Evolutionary conservation across 2,888 invertebrate species (phyloP).

Genomic region (Enchytraeus crypticus): DNA sequence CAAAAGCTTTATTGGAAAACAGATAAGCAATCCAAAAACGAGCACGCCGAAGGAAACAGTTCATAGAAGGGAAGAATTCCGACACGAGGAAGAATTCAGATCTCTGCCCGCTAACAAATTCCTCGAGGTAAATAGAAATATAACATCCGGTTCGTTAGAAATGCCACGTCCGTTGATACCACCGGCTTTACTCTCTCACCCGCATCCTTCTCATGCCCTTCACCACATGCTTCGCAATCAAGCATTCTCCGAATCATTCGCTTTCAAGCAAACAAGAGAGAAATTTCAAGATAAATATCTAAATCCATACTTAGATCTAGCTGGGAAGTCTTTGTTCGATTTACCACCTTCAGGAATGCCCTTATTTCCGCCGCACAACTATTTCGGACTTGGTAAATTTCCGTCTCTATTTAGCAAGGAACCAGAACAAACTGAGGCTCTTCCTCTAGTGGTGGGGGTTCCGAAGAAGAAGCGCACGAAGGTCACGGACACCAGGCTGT

Average conservation of each 20-base stretch:
- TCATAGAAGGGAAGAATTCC: background rate
- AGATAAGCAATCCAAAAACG: conserved; percentile 12
- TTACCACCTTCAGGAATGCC: conserved; percentile 39
- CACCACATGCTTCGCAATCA: background rate
- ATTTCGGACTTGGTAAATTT: conserved; percentile 60
- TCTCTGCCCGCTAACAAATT: background rate
- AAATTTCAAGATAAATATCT: conserved; percentile 24
- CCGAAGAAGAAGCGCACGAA: conserved; percentile 96
- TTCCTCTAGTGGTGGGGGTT: conserved; percentile 72
- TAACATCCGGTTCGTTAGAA: too few relatives aligned
- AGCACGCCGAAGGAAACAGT: conserved; percentile 1
- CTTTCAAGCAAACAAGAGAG: background rate
- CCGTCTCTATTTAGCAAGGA: conserved; percentile 28
- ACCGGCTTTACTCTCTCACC: background rate
- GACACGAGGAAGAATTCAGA: background rate
- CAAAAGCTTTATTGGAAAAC: conserved; percentile 55
- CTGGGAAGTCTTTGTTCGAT: conserved; percentile 18
- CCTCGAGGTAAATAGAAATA: too few relatives aligned
- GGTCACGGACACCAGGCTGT: conserved; percentile 59
- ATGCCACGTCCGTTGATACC: conserved; percentile 1
- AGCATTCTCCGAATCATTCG: background rate
- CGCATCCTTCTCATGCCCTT: background rate
- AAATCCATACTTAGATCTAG: conserved; percentile 20
- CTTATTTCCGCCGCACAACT: conserved; percentile 57
- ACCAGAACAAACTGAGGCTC: conserved; percentile 60